Evolutionary conservation across 2,797 vertebrate species (phyloP), one percentile per base, ranked within the genome.

Genomic region (Babyrousa celebensis): DNA sequence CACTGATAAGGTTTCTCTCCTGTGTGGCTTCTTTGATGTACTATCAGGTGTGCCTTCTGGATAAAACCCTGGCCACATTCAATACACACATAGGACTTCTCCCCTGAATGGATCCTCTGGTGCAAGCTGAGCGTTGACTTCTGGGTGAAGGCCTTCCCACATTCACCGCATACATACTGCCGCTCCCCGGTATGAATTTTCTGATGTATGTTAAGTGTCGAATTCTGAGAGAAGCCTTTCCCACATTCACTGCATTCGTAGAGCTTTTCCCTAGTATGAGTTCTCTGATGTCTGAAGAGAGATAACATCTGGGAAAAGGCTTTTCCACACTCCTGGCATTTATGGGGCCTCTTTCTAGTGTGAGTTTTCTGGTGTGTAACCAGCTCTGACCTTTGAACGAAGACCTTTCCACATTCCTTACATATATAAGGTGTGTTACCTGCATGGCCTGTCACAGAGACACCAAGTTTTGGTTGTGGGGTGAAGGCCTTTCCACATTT

Each of bases 311-410:
- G 97, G 29, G 95, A 94, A 75, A 98, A 98, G 70, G 97, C 92
- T 77, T 98, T 98, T n/a, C 97, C 98, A 40, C 98, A 98, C 17
- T 98, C 93, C 12, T 92, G 91, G 85, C 98, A 98, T 68, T 96
- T 93, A 63, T 96, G 96, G 36, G 96, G 94, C 74, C 97, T 98
- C 48, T 85, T 91, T 94, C 93, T 93, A 11, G 83, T 60, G 63
- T 96, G 96, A 25, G 56, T 56, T 77, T 91, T 91, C 91, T 91
- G 93, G 79, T 89, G 95, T 15, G 6, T 89, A 36, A 70, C 43
- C 75, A 80, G 14, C 25, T 95, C 78, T 3, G 96, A 83, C 62
- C 43, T 62, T 60, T 90, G 96, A 32, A 86, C 2, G 5, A 97
- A 97, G 72, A 84, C 58, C n/a, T 96, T 96, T 40, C 97, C 94